phyloP scores from a whole-genome alignment of 2,888 invertebrate genomes.

The Plutella xylostella region DNA sequence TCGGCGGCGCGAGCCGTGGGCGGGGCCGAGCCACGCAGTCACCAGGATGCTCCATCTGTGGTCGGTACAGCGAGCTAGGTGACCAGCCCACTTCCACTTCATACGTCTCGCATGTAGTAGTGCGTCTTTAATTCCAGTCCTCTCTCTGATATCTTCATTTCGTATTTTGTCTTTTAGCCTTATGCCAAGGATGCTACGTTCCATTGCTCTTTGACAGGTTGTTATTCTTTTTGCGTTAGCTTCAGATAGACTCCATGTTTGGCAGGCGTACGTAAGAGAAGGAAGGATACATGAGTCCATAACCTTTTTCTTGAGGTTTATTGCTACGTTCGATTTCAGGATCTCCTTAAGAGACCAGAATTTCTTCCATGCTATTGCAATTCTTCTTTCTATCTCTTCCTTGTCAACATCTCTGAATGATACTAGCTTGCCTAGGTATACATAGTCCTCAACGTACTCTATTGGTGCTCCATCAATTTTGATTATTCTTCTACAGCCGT shows the following conservation, averaged over 20 bases:
- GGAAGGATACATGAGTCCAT: conserved; percentile 3
- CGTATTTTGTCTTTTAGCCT: not conserved
- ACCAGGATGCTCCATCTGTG: not conserved
- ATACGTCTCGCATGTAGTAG: not conserved
- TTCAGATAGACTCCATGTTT: conserved; percentile 1
- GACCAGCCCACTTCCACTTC: not conserved
- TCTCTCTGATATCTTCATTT: not conserved
- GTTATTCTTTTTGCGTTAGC: not conserved
- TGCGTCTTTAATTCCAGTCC: not conserved
- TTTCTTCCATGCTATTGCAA: not conserved
- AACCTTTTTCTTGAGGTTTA: not conserved
- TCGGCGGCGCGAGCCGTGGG: not conserved
- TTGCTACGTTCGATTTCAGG: not conserved
- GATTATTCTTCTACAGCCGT: not conserved
- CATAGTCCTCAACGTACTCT: not conserved
- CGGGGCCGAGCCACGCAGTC: not conserved
- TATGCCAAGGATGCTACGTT: not conserved
- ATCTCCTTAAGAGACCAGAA: conserved; percentile 2
- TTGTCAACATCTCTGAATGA: not conserved
- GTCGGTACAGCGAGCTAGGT: not conserved
- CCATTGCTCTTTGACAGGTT: not conserved
- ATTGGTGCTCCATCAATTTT: not conserved
- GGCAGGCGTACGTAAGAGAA: not conserved
- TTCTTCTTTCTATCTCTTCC: not conserved
- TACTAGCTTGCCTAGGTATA: not conserved